Percentiles rank a stretch among this genome's conserved stretches.
phyloP scores from a whole-genome alignment of 37 sponge, comb jelly and placozoan species.

The Aplysina aerophoba region DNA sequence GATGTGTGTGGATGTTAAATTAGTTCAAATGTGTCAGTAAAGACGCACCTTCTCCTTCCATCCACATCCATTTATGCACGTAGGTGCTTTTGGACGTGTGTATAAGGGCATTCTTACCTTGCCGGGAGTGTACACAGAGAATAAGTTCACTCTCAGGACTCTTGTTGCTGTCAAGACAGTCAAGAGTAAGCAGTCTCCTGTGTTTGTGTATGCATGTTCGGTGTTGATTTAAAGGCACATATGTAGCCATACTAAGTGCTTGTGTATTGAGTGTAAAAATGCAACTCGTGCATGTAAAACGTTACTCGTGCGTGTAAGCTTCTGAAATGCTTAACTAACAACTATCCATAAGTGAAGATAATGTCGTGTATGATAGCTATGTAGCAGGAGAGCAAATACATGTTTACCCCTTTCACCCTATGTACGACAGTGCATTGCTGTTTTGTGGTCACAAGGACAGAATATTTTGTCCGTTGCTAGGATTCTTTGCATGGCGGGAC shows the following conservation, averaged over 20 bases:
- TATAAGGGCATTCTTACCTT: constrained; percentile 8
- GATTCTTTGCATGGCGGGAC: too few relatives aligned
- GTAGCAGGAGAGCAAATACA: not conserved
- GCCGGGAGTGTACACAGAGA: not conserved
- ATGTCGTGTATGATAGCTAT: not conserved
- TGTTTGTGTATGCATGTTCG: not conserved
- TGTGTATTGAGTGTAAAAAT: not conserved
- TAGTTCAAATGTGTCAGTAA: not conserved
- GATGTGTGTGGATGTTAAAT: not conserved
- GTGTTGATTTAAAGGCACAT: not conserved
- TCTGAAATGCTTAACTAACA: too few relatives aligned
- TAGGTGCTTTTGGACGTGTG: constrained; percentile 30
- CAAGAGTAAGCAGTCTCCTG: not conserved
- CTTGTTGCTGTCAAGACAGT: constrained; percentile 28
- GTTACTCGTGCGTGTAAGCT: too few relatives aligned
- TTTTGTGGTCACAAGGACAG: too few relatives aligned
- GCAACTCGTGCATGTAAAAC: not conserved
- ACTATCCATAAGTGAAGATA: too few relatives aligned
- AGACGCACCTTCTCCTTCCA: too few relatives aligned
- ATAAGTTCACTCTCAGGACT: not conserved
- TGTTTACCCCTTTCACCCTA: not conserved
- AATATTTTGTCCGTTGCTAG: too few relatives aligned
- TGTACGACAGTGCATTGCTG: too few relatives aligned
- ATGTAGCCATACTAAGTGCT: not conserved
- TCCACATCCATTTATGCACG: too few relatives aligned